Evolutionary conservation across 2,888 invertebrate genomes (phyloP), one percentile per base, ranked within the genome.

Genomic region (Trichogramma dendrolimi): DNA sequence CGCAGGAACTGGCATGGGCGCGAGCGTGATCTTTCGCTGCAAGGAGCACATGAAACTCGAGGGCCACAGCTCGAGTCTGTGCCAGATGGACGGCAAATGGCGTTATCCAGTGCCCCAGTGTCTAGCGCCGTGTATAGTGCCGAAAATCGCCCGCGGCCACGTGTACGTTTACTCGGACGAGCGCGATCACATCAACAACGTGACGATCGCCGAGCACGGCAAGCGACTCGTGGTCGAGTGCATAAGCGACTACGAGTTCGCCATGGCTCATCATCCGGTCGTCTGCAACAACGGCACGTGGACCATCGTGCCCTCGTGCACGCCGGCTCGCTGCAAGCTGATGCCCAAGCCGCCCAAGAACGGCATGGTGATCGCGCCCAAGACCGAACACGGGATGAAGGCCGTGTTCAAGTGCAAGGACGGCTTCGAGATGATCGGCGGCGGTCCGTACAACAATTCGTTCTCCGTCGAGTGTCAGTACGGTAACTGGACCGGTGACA

Each of bases 351-450:
- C 88, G 4, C 95, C 98, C 0, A 89, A 91, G 58, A 91, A 96
- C 72, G 97, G 98, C 0, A 92, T 96, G 87, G 95, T 97, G 4
- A 90, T 98, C 61, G 98, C 96, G 1, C 95, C 97, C 0, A 96
- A 96, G 75, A 94, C 94, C n/a, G 93, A 94, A 67, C 98, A 99
- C 74, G 95, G 96, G 0, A 94, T 95, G 90, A 89, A 89, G 73
- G 98, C 98, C 0, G 83, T 91, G 41, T 98, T 94, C 78, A 87
- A 90, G 68, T 98, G 98, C 75, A 91, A 93, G 72, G 96, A 97
- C 72, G 98, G 98, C 0, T 98, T 85, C 75, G 87, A 88, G 64
- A 80, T 96, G n/a, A 85, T 86, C 48, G 86, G 85, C 4, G 77
- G 77, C 4, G 94, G 90, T 5, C 85, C 86, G 6, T 72, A 79